Conservation (phyloP, 2,113 vertebrate species). For the Heloderma charlesbogerti region DNA sequence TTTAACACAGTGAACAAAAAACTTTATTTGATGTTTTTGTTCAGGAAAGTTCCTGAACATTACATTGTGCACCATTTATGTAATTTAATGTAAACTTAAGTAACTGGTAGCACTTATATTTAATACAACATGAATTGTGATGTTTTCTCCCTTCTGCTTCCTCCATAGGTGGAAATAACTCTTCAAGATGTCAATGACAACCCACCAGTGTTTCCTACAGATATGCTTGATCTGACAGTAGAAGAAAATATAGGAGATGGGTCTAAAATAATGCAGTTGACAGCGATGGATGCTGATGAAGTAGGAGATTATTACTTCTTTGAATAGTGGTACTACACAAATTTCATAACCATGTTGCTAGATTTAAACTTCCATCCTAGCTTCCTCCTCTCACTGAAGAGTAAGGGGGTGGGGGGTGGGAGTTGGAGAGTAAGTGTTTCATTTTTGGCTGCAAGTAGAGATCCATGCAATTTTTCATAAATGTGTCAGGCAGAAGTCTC, state of each 20-base stretch:
- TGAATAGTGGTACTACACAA: not conserved
- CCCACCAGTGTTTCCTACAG: conserved; percentile 94
- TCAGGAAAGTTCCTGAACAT: conserved; percentile 50
- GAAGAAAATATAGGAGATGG: conserved; percentile 96
- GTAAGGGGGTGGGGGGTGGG: not conserved
- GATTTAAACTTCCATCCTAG: not conserved
- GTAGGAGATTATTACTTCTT: conserved; percentile 73
- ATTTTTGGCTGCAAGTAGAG: not conserved
- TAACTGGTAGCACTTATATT: conserved; percentile 45
- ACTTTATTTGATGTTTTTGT: conserved; percentile 37
- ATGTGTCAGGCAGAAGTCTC: not conserved
- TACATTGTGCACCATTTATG: conserved; percentile 37
- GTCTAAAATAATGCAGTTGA: conserved; percentile 95
- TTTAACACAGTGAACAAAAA: conserved; percentile 60
- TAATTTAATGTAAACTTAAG: conserved; percentile 44
- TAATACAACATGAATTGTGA: conserved; percentile 5
- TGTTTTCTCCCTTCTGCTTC: conserved; percentile 42
- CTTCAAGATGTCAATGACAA: conserved; percentile 99
- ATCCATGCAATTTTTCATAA: not conserved
- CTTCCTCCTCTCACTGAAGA: not conserved
- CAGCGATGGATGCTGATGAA: conserved; percentile 96
- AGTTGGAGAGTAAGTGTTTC: not conserved
- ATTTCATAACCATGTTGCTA: not conserved
- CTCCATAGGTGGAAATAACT: conserved; percentile 94
- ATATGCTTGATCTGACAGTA: conserved; percentile 92